phyloP scores from a whole-genome alignment of 2,113 vertebrate species.

The Climacteris rufus region DNA sequence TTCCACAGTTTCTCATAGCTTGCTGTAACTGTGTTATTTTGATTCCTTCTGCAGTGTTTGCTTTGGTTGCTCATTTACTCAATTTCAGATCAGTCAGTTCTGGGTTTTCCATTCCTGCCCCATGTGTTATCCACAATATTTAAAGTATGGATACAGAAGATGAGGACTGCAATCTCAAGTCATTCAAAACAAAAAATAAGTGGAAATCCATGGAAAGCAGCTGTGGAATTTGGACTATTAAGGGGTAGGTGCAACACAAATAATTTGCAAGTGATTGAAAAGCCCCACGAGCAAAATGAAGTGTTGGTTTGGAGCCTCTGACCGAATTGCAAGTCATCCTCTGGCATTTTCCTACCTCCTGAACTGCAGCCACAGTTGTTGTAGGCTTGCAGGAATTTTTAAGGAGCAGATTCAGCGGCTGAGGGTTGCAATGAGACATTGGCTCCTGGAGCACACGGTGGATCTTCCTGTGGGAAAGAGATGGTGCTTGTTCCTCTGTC shows the following conservation, averaged over 20 bases:
- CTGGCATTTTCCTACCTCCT: background rate
- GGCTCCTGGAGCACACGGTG: background rate
- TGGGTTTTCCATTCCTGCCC: background rate
- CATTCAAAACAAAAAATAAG: background rate
- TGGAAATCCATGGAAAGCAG: background rate
- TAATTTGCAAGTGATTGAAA: background rate
- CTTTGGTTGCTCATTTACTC: background rate
- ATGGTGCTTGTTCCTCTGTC: background rate
- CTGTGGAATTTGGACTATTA: background rate
- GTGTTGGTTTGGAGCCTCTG: background rate
- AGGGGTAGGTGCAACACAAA: accelerated
- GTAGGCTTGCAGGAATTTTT: background rate
- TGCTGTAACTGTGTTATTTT: background rate
- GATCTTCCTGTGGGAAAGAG: constrained; percentile 22
- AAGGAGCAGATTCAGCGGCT: background rate
- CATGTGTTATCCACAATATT: background rate
- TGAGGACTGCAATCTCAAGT: background rate
- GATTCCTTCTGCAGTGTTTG: background rate
- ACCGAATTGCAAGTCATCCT: background rate
- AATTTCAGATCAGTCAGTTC: background rate
- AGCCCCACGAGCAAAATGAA: background rate
- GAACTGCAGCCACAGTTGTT: background rate
- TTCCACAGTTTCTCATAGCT: background rate
- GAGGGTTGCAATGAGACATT: background rate
- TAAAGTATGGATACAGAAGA: background rate